Conservation (phyloP, 2,888 invertebrate genomes). For the Coenonympha glycerion region DNA sequence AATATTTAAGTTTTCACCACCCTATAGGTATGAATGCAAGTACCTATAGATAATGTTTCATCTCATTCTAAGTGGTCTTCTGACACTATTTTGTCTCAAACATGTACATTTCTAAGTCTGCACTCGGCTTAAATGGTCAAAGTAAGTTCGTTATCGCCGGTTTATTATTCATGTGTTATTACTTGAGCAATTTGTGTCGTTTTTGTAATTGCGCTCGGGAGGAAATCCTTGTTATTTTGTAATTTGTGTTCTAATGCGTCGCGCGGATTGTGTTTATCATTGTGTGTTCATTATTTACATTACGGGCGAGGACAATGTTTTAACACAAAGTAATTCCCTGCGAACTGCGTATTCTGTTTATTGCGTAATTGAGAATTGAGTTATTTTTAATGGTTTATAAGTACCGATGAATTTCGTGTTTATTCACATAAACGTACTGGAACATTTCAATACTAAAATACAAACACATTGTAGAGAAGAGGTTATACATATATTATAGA, state of each 20-base stretch:
- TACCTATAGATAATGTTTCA: no score
- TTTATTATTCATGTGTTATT: constrained; percentile 51
- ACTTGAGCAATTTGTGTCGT: constrained; percentile 58
- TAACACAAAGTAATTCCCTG: constrained; percentile 31
- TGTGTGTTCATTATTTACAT: constrained; percentile 65
- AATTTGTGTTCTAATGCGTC: constrained; percentile 57
- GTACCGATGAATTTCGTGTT: neutral
- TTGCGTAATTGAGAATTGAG: constrained; percentile 29
- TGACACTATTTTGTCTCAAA: neutral
- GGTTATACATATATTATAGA: no score
- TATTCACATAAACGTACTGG: neutral
- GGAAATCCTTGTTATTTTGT: constrained; percentile 66
- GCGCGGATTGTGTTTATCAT: constrained; percentile 53
- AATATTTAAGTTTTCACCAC: no score
- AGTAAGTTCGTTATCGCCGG: constrained; percentile 24
- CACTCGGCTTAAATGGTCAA: constrained; percentile 12
- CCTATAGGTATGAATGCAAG: no score
- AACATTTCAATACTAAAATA: no score
- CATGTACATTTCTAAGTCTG: constrained; percentile 19
- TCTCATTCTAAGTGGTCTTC: neutral
- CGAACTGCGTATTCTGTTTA: constrained; percentile 32
- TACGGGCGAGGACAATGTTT: constrained; percentile 38
- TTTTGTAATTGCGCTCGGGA: constrained; percentile 58
- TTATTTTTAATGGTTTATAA: constrained; percentile 28
- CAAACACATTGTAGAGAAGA: no score